Percentiles rank a stretch among this genome's conserved stretches.
phyloP scores from a whole-genome alignment of 2,888 invertebrate genomes.

The Xestia ashworthii region DNA sequence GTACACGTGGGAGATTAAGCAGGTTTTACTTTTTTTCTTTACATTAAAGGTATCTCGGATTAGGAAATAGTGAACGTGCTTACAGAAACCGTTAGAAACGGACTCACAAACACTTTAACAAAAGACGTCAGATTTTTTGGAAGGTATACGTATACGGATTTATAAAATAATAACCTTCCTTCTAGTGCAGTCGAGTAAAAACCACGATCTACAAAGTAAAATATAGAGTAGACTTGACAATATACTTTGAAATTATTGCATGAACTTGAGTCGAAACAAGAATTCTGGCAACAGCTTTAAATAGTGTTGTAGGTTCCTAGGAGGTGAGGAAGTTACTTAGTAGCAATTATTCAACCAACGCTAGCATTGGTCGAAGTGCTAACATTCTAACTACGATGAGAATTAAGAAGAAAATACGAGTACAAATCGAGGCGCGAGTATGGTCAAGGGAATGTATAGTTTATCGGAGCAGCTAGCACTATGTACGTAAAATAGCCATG shows the following conservation, averaged over 20 bases:
- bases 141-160: neutral
- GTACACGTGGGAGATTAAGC: constrained; percentile 67
- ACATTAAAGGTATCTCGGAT: constrained; percentile 46
- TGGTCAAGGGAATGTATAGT: neutral
- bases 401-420: too few relatives aligned
- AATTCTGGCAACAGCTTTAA: constrained; percentile 2
- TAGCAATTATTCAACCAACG: constrained; percentile 63
- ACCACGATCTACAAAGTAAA: neutral
- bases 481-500: neutral
- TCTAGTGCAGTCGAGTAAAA: too few relatives aligned
- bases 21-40: constrained; percentile 61
- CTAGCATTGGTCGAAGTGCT: constrained; percentile 56
- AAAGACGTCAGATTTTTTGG: neutral
- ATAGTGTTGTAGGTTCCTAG: constrained; percentile 16
- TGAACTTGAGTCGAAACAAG: constrained; percentile 19
- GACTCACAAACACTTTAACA: constrained; percentile 1
- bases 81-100: constrained; percentile 34
- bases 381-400: constrained; percentile 63
- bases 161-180: too few relatives aligned
- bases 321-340: constrained; percentile 64
- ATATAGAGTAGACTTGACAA: neutral
- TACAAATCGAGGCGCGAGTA: constrained; percentile 33
- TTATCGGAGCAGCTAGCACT: neutral
- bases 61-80: constrained; percentile 57
- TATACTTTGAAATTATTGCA: neutral